Percentiles rank a stretch among this genome's conserved stretches.
Evolutionary conservation across 2,888 invertebrate genomes (phyloP).

Genomic region (Sisyra nigra): DNA sequence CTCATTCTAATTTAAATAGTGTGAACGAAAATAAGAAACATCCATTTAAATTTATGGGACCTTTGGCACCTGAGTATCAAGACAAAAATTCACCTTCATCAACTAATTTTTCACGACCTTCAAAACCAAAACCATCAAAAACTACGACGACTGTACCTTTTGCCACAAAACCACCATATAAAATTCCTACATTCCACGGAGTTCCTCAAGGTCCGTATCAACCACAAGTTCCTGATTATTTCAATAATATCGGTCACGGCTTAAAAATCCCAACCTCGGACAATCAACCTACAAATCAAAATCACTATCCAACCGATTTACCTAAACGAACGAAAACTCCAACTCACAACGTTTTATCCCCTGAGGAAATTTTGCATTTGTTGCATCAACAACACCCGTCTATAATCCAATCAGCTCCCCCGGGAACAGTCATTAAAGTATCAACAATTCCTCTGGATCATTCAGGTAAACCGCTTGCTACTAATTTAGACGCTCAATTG

Average conservation of each 20-base stretch:
- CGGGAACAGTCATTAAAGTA: slow-evolving; percentile 26
- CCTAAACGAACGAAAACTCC: slow-evolving; percentile 3
- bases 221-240: slow-evolving; percentile 21
- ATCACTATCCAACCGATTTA: slow-evolving; percentile 4
- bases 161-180: neutral
- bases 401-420: slow-evolving; percentile 23
- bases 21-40: slow-evolving; percentile 6
- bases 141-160: too few species aligned
- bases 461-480: slow-evolving; percentile 11
- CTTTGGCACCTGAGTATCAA: slow-evolving; percentile 5
- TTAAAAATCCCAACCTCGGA: neutral
- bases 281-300: slow-evolving; percentile 2
- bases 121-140: neutral
- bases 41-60: slow-evolving; percentile 4
- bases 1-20: neutral
- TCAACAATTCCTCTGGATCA: slow-evolving; percentile 18
- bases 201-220: neutral
- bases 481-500: slow-evolving; percentile 11
- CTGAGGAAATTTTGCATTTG: slow-evolving; percentile 24
- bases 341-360: slow-evolving; percentile 11
- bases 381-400: slow-evolving; percentile 28
- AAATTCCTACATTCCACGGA: neutral
- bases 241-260: slow-evolving; percentile 14
- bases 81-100: neutral
- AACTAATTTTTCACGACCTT: neutral